Evolutionary conservation across 1,140 invertebrate species (phyloP), one percentile per base, ranked within the genome.

Genomic region (Papilio machaon): DNA sequence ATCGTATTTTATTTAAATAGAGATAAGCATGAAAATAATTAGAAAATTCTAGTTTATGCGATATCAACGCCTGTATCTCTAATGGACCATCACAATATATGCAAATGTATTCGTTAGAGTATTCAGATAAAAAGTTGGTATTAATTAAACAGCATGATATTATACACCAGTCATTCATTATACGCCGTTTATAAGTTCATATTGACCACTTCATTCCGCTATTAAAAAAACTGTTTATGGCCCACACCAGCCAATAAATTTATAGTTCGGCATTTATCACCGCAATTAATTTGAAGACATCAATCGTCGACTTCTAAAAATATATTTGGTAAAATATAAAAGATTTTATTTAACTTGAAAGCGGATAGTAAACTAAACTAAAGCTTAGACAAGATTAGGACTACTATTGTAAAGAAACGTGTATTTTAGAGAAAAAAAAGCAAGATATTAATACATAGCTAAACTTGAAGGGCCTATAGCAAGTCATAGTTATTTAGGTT

Each of bases 141-240:
- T 70, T 70, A 70, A 70, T 70, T 70, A 70, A 70, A 35, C 23
- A 38, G 64, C 30, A 35, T 35, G 64, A 70, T 70, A 70, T 70
- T 70, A 6, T 30, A 7, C 11, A 13, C 30, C 64, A 35, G 23
- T 35, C 64, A 70, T 70, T 70, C 23, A 35, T 67, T 67, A 35
- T 17, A 70, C 23, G 64, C 23, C 30, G 35, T 70, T 70, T 70
- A 38, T 38, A 38, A 70, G 23, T 35, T 64, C 30, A 10, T 35
- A 35, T 70, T 15, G 35, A 70, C 64, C 64, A 70, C 30, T 70
- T 35, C 64, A 70, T 70, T 70, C 30, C 11, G 13, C 64, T 70
- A 70, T 70, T 30, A 30, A 70, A 70, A 70, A 64, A 70, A 70
- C 30, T 58, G 60, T 70, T 70, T 70, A 70, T 70, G 64, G 38